Percentiles rank a stretch among this genome's conserved stretches.
phyloP scores from a whole-genome alignment of 2,113 vertebrate genomes.

The Bettongia penicillata region DNA sequence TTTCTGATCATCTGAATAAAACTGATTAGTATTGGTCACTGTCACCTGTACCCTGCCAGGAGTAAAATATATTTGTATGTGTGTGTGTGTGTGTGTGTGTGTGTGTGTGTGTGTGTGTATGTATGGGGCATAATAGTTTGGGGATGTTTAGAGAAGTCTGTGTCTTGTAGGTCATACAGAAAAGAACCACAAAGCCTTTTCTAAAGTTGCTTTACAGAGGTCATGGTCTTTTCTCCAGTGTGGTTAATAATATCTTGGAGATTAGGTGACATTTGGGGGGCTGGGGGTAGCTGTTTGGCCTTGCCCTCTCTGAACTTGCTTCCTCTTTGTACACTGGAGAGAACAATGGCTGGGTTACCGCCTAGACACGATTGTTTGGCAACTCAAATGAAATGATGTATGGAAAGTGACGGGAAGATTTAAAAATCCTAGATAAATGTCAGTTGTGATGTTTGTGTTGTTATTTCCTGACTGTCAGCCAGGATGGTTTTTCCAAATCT shows the following conservation, averaged over 20 bases:
- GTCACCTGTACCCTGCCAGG: background rate
- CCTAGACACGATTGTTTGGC: background rate
- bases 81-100: no score
- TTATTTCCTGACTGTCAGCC: background rate
- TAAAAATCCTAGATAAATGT: background rate
- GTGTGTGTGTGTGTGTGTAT: no score
- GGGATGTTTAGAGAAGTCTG: background rate
- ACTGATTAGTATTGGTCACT: background rate
- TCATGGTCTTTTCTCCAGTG: background rate
- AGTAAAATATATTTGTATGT: no score
- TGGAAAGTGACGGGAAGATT: background rate
- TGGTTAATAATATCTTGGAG: background rate
- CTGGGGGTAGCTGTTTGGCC: background rate
- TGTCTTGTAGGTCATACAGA: background rate
- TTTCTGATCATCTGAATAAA: background rate
- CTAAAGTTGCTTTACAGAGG: background rate
- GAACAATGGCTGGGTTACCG: background rate
- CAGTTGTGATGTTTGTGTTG: background rate
- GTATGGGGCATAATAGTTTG: background rate
- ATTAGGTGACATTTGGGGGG: background rate
- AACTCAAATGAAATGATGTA: background rate
- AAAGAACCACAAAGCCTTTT: background rate
- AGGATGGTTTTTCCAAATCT: background rate
- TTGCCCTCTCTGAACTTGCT: background rate
- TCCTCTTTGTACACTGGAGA: background rate